phyloP scores from a whole-genome alignment of 2,888 invertebrate species.

The Ormyrus pomaceus region DNA sequence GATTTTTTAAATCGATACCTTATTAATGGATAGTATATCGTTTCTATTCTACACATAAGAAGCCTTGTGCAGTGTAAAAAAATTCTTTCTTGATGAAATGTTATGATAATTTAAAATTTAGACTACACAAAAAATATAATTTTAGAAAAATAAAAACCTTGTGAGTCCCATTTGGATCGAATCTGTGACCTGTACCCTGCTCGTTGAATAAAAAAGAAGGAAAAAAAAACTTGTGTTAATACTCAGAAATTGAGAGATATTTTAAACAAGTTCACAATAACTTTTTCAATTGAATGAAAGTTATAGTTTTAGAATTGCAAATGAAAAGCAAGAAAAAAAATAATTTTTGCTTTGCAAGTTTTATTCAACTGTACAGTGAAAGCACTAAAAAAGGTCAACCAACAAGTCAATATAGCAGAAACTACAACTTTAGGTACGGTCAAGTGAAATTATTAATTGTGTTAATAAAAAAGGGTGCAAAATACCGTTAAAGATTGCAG shows the following conservation, averaged over 20 bases:
- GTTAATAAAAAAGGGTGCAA: too few species aligned
- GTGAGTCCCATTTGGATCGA: conserved; percentile 56
- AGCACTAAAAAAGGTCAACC: conserved; percentile 23
- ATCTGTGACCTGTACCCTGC: conserved; percentile 56
- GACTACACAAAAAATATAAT: conserved; percentile 31
- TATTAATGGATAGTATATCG: background rate
- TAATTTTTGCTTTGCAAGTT: conserved; percentile 1
- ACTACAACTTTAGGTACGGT: too few species aligned
- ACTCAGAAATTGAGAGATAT: conserved; percentile 20
- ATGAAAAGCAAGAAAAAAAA: conserved; percentile 34
- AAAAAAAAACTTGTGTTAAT: conserved; percentile 52
- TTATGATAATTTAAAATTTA: conserved; percentile 29
- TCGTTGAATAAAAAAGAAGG: conserved; percentile 44
- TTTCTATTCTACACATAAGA: conserved; percentile 29
- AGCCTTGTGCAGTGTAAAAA: conserved; percentile 37
- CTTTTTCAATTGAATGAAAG: conserved; percentile 18
- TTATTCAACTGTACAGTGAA: conserved; percentile 48
- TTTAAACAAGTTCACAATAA: conserved; percentile 16
- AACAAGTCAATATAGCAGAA: conserved; percentile 3
- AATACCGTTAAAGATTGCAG: too few species aligned
- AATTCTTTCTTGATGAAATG: background rate
- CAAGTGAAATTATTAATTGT: too few species aligned
- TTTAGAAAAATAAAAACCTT: conserved; percentile 55
- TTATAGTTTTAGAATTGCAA: conserved; percentile 19
- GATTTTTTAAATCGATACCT: background rate